These are phyloP conservation scores for Acromyrmex echinatior DNA, from an alignment of 1,140 invertebrate genomes.

Conservation along the genomic window DNA sequence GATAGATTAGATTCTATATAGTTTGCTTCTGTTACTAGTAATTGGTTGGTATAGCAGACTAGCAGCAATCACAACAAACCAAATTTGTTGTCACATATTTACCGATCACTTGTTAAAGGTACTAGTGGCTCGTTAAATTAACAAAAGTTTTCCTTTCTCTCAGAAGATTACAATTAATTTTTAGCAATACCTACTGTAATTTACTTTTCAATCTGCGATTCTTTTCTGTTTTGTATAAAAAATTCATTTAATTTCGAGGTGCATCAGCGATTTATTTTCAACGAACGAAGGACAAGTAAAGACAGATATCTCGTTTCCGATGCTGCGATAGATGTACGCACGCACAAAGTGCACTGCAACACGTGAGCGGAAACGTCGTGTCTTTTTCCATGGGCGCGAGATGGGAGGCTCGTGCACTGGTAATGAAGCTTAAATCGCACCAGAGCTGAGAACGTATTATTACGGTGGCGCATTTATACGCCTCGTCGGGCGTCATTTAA, in stretches of 20 bases:
- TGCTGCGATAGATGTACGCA: neutral
- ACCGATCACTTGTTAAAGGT: no score
- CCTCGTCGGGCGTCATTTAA: conserved; percentile 35
- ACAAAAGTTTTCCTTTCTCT: no score
- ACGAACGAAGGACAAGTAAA: neutral
- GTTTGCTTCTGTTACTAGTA: no score
- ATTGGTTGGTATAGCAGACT: no score
- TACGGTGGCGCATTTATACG: conserved; percentile 48
- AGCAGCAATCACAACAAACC: no score
- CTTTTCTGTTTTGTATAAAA: no score
- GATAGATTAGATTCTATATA: no score
- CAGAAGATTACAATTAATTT: no score
- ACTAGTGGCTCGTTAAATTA: no score
- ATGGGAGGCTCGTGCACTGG: neutral
- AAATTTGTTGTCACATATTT: no score
- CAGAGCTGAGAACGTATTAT: conserved; percentile 52
- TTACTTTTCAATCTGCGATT: no score
- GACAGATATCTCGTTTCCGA: conserved; percentile 48
- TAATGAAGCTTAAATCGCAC: conserved; percentile 62
- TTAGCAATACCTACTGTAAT: no score
- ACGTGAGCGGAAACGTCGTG: conserved; percentile 54
- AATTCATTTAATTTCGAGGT: neutral
- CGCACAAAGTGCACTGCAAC: conserved; percentile 24
- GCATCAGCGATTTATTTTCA: neutral
- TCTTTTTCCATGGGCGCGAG: conserved; percentile 37